Evolutionary conservation across 2,888 invertebrate species (phyloP).

Genomic region (Chouioia cunea): DNA sequence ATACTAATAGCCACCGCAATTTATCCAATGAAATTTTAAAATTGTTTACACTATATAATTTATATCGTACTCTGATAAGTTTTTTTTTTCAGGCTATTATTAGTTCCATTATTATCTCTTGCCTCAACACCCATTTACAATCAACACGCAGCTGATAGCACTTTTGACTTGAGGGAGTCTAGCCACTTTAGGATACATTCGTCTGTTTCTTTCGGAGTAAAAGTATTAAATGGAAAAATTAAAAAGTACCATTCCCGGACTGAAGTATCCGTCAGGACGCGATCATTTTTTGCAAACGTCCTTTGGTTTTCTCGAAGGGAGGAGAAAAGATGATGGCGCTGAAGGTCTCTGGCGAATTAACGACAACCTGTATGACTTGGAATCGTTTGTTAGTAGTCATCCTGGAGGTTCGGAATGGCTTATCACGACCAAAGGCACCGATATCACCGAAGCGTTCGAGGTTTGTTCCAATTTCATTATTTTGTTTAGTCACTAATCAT

Average conservation of each 20-base stretch:
- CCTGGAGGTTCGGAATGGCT: conserved; percentile 89
- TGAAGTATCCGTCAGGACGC: conserved; percentile 67
- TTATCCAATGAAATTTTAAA: too few relatives aligned
- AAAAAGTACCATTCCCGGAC: conserved; percentile 71
- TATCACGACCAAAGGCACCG: conserved; percentile 79
- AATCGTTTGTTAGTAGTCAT: conserved; percentile 82
- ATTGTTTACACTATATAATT: too few relatives aligned
- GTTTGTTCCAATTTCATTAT: conserved; percentile 52
- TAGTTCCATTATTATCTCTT: too few relatives aligned
- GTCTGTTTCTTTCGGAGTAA: too few relatives aligned
- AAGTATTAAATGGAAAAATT: conserved; percentile 46
- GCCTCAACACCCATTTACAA: too few relatives aligned
- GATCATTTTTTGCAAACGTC: conserved; percentile 69
- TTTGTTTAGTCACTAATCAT: too few relatives aligned
- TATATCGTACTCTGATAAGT: too few relatives aligned
- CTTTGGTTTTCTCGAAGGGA: conserved; percentile 75
- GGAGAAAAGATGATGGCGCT: conserved; percentile 78
- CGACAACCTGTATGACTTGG: conserved; percentile 86
- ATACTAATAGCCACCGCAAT: too few relatives aligned
- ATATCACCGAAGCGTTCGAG: conserved; percentile 86
- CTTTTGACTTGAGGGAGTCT: too few relatives aligned
- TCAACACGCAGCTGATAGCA: too few relatives aligned
- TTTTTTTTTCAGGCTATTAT: too few relatives aligned
- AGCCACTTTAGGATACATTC: too few relatives aligned
- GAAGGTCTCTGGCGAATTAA: conserved; percentile 85